Base-by-base conservation (phyloP, 64 coral and sea anemone genomes). In the Actinia equina region DNA sequence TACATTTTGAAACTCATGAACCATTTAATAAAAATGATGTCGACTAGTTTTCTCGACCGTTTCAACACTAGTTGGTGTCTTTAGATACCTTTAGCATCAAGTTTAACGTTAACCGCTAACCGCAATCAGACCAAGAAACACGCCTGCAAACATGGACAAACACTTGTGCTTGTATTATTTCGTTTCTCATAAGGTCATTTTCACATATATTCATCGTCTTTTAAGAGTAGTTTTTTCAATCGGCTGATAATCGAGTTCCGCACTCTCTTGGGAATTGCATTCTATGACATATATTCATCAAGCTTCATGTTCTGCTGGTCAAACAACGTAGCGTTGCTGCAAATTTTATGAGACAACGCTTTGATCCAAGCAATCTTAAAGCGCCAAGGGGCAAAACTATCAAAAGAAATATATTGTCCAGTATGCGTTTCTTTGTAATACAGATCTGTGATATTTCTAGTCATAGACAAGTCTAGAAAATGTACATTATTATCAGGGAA, bases 391-490 rank as follows among this genome's bases (percentile, higher is more conserved):
- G 17, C 85, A 71, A 86, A 86, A 86, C 85, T 86, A 46, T 86
- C 85, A 71, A 44, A 86, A 44, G 43, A 71, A 71, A 86, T 46
- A 51, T 86, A 86, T 44, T 74, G 42, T 71, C 85, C 85, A 2
- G 60, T 44, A 45, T 86, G 60, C 18, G 85, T 86, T 3, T 86
- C 63, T 61, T 86, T 86, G 85, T 71, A 71, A 15, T 86, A 86
- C 2, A 86, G 27, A 49, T 71, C 42, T 44, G 85, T 86, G 11
- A 71, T 71, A 14, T 71, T 86, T 52, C 60, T 86, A 71, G 74
- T 45, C 45, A 86, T 86, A 45, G 63, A 25, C 18, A 86, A 22
- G 59, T 86, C 63, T 43, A 86, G 85, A n/a, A 86, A 86, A 86
- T 86, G 85, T 37, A 43, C 62, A 19, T 86, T 71, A 0, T 70